Conservation (phyloP, 2,797 vertebrate genomes). For the Chiroxiphia lanceolata region DNA sequence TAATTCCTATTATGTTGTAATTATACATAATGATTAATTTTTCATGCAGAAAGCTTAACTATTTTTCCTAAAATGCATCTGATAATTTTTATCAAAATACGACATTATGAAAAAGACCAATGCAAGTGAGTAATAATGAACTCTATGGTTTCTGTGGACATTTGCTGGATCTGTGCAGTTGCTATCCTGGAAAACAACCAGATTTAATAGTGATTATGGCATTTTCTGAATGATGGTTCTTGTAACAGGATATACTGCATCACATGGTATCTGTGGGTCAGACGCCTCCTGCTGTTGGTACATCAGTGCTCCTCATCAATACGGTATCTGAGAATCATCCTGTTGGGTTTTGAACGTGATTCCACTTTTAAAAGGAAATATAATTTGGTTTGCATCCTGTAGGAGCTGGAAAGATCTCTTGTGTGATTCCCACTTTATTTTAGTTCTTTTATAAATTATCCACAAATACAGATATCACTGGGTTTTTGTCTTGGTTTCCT, state of each 20-base stretch:
- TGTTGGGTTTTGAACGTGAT: background rate
- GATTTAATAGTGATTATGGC: background rate
- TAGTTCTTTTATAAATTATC: background rate
- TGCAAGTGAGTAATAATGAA: background rate
- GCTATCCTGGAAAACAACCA: background rate
- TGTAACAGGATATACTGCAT: background rate
- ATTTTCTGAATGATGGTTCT: background rate
- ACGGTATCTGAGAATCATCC: background rate
- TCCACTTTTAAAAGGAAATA: background rate
- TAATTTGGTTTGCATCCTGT: background rate
- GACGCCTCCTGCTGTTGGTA: background rate
- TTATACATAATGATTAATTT: slow-evolving; percentile 31
- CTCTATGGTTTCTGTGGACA: background rate
- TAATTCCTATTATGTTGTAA: slow-evolving; percentile 19
- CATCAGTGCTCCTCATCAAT: background rate
- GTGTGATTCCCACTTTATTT: background rate
- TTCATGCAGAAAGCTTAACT: background rate
- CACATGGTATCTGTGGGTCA: background rate
- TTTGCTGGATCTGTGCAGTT: background rate
- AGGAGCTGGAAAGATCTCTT: background rate
- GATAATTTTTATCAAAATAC: background rate
- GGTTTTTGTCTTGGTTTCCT: background rate
- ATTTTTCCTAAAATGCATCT: background rate
- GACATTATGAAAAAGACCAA: background rate
- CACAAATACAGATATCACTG: background rate